Evolutionary conservation across 1,140 invertebrate species (phyloP), one percentile per base, ranked within the genome.

Genomic region (Elymnias hypermnestra): DNA sequence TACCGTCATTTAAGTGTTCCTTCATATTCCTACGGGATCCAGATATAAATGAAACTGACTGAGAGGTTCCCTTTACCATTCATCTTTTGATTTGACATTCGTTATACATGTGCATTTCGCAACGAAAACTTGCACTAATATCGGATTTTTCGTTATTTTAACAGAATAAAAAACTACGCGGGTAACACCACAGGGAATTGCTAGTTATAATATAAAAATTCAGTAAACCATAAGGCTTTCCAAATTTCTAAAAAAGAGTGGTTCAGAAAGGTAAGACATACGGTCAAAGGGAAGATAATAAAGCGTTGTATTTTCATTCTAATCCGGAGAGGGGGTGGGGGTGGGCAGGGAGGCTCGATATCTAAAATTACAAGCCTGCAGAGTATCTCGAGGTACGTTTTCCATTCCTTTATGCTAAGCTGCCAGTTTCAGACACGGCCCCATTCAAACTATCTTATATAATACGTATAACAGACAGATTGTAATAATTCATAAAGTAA

Each of bases 301-400:
- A 81, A 81, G 60, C 76, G 70, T 75, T 72, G 73, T 83, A 77
- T 81, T 83, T 77, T 77, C 76, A 77, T 75, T 81, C 69, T 83
- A 83, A 83, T 81, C 74, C 79, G 56, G 55, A 63, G 64, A 52
- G 55, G 57, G 69, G 70, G 54, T 52, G 65, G 67, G 63, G 62
- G 67, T 63, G 57, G 55, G 54, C 45, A 54, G 58, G 66, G 64
- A 70, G 68, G 61, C 62, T 70, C 68, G 74, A 75, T 81, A 81
- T 83, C 76, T 79, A 73, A 83, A 75, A 81, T 83, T 83, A 79
- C 76, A 81, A 83, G 63, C 69, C 68, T 72, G 63, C 71, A 65
- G 69, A 72, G 68, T 74, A 72, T 78, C 69, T 72, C 56, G 53
- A 66, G 57, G 66, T 59, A 68, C 63, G 61, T 65, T 65, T 60